A percentile compares a stretch with the other conserved stretches of the same genome.
Conservation (phyloP, 2,888 invertebrate genomes). For the Napeogenes inachia region DNA sequence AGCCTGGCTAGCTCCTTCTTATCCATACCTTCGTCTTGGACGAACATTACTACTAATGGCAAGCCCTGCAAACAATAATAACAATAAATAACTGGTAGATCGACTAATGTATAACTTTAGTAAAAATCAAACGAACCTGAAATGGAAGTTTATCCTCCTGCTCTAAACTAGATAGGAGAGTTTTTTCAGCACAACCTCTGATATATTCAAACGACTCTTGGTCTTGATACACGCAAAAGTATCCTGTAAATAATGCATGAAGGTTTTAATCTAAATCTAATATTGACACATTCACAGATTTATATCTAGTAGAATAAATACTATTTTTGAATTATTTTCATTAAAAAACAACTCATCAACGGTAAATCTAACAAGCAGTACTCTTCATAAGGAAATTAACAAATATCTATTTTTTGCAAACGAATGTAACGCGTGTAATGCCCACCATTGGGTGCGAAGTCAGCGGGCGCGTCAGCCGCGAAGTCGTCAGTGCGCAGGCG, state of each 20-base stretch:
- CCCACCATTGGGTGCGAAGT: constrained; percentile 92
- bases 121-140: constrained; percentile 71
- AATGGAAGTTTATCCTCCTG: constrained; percentile 92
- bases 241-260: constrained; percentile 66
- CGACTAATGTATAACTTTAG: not conserved
- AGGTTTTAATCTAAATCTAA: too few relatives aligned
- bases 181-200: constrained; percentile 92
- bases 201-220: constrained; percentile 95
- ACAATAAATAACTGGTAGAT: not conserved
- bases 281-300: too few relatives aligned
- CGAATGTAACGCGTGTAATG: too few relatives aligned
- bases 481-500: constrained; percentile 91
- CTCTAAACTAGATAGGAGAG: constrained; percentile 91
- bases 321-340: too few relatives aligned
- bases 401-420: too few relatives aligned
- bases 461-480: constrained; percentile 79
- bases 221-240: constrained; percentile 93
- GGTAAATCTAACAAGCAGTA: too few relatives aligned
- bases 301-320: too few relatives aligned
- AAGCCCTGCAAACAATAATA: constrained; percentile 60
- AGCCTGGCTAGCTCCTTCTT: constrained; percentile 91
- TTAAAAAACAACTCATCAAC: too few relatives aligned
- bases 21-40: constrained; percentile 88
- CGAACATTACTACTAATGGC: constrained; percentile 93
- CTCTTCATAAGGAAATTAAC: too few relatives aligned